Evolutionary conservation across 2,888 invertebrate genomes (phyloP), one percentile per base, ranked within the genome.

Genomic region (Alloplasta piceator): DNA sequence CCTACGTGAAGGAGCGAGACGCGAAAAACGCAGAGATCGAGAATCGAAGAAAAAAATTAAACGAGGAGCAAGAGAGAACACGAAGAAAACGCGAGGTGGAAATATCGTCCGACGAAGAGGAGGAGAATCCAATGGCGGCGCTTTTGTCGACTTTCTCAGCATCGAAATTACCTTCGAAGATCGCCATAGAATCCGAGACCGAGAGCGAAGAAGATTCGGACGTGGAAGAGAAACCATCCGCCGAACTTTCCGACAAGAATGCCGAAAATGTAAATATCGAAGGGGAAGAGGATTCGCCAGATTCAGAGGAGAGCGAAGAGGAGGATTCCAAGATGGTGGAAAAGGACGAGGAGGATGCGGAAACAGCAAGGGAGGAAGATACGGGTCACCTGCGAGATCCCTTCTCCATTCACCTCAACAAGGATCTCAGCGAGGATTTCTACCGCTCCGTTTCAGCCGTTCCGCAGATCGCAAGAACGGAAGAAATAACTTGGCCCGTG

Each of bases 331-430:
- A 84, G 64, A 46, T 26, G 9, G 41, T 36, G 5, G 78, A 78
- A 48, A 83, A 83, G n/a, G 89, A 89, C 7, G 91, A 90, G 79
- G 90, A 90, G 63, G 92, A 92, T 80, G 87, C 87, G 48, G 92
- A 93, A 86, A 90, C 90, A 12, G 89, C 91, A 46, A 89, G 90
- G 48, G 92, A 26, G 26, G 26, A 92, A 83, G 91, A 92, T 83
- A 87, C 87, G 12, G 91, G 90, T 56, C 84, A 89, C 74, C 73
- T 90, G 36, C 84, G 88, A 80, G 96, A 97, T 92, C 95, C 96
- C 0, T 97, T 97, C 91, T 93, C 93, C 0, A 93, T 94, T 87
- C 97, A 97, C 92, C 92, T 96, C 5, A 94, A 94, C 78, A 93
- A 94, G 91, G 96, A 97, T 84, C 92, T 97, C 75, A 93, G 93